A percentile compares a stretch with the other conserved stretches of the same genome.
Conservation (phyloP, 2,888 invertebrate genomes). For the Pomacea canaliculata region DNA sequence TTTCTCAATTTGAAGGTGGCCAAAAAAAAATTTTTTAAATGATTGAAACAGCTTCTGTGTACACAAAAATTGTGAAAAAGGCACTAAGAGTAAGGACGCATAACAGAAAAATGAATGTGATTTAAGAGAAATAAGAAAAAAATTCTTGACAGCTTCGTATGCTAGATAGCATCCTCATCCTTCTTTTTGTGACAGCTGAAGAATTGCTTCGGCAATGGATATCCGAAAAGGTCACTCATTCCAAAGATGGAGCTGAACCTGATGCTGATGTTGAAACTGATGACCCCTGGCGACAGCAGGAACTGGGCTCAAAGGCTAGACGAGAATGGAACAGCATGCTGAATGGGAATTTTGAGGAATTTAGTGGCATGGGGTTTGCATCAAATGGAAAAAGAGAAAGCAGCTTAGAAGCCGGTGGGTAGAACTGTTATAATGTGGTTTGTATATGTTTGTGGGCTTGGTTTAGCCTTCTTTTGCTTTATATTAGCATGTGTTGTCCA, state of each 20-base stretch:
- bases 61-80: too few species aligned
- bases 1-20: too few species aligned
- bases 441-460: too few species aligned
- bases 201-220: conserved; percentile 67
- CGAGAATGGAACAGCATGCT: conserved; percentile 60
- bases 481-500: too few species aligned
- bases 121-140: not conserved
- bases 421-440: conserved; percentile 4
- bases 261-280: conserved; percentile 47
- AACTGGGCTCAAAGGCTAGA: conserved; percentile 39
- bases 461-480: too few species aligned
- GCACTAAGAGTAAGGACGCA: too few species aligned
- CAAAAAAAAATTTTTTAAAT: too few species aligned
- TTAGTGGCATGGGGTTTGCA: not conserved
- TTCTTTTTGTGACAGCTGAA: conserved; percentile 52
- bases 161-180: too few species aligned
- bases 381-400: not conserved
- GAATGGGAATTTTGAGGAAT: conserved; percentile 36
- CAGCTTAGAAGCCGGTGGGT: conserved; percentile 7
- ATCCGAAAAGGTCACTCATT: conserved; percentile 59
- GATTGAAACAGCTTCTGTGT: too few species aligned
- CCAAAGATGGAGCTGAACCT: conserved; percentile 47
- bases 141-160: too few species aligned
- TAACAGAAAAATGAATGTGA: too few species aligned
- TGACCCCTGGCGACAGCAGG: conserved; percentile 17